Evolutionary conservation across 2,113 vertebrate species (phyloP), one percentile per base, ranked within the genome.

Genomic region (Nothobranchius furzeri): DNA sequence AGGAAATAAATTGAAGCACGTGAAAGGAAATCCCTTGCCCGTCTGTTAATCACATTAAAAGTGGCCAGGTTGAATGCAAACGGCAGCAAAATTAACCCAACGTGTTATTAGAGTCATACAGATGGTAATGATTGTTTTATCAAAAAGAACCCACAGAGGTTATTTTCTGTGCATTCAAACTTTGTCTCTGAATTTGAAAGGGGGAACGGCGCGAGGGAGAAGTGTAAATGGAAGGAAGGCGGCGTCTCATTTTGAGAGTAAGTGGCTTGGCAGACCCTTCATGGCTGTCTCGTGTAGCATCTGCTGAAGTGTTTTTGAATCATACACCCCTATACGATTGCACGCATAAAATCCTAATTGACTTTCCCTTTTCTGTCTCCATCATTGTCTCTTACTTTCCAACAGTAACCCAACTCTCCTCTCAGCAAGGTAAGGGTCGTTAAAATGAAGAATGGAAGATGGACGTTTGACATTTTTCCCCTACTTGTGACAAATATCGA

Each of bases 191-290:
- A 60, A 73, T 81, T 78, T 40, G 10, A 69, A 80, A 93, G 92
- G 74, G 80, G 87, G 74, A 60, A 35, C 71, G 49, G 35, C 49
- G 51, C 87, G 80, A 86, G 89, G 86, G 81, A 90, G 73, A 80
- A 80, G 64, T 80, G 86, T 82, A 86, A 89, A 82, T 66, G 90
- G 91, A 84, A 89, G 80, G 78, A 93, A 90, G 88, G 91, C 89
- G 55, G 93, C 92, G 75, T 93, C 93, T 86, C 91, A 92, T 87
- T 93, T 93, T 70, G 92, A 94, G 84, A 93, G 93, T 94, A 91
- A 93, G 93, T 94, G 76, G 60, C 87, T 79, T 85, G 83, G 83
- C 87, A 91, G 88, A 88, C 76, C 77, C 24, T 76, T 70, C 45
- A 46, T 35, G 54, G 82, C 65, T 68, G 62, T 82, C 86, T 86